These are phyloP conservation scores for Percina caprodes DNA, from an alignment of 2,113 vertebrate genomes.

Conservation along the genomic window DNA sequence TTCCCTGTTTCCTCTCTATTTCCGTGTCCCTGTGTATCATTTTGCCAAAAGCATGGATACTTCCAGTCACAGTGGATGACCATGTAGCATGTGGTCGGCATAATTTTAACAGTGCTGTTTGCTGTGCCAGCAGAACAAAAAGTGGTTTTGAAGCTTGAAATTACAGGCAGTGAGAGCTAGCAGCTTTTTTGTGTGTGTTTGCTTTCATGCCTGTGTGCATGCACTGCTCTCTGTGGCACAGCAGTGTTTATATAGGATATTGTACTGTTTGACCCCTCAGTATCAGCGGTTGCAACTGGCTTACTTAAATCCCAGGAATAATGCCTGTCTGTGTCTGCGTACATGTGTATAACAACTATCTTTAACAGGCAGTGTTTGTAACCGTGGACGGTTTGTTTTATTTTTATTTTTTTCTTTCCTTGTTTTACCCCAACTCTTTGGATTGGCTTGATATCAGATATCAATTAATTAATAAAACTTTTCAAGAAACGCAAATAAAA, in stretches of 20 bases:
- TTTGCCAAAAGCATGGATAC: constrained; percentile 48
- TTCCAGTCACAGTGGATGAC: constrained; percentile 43
- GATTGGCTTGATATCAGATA: neutral
- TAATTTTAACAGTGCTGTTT: constrained; percentile 30
- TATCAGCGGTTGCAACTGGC: constrained; percentile 19
- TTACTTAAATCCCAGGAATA: neutral
- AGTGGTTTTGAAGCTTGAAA: constrained; percentile 13
- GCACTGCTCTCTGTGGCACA: constrained; percentile 9
- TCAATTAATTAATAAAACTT: neutral
- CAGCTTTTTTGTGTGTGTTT: constrained; percentile 31
- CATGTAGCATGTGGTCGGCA: constrained; percentile 32
- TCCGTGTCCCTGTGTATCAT: constrained; percentile 35
- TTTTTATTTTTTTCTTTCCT: neutral
- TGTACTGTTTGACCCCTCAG: constrained; percentile 36
- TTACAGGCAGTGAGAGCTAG: constrained; percentile 14
- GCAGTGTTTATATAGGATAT: neutral
- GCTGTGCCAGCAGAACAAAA: constrained; percentile 18
- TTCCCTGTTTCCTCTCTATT: constrained; percentile 37
- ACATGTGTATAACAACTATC: neutral
- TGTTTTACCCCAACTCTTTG: neutral
- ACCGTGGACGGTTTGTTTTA: neutral
- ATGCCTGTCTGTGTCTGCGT: neutral
- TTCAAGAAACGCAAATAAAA: too few relatives aligned
- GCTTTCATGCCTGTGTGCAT: constrained; percentile 21
- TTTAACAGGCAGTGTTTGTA: neutral